These are phyloP conservation scores for Galerucella nymphaeae DNA, from an alignment of 2,888 invertebrate genomes.

Conservation along the genomic window DNA sequence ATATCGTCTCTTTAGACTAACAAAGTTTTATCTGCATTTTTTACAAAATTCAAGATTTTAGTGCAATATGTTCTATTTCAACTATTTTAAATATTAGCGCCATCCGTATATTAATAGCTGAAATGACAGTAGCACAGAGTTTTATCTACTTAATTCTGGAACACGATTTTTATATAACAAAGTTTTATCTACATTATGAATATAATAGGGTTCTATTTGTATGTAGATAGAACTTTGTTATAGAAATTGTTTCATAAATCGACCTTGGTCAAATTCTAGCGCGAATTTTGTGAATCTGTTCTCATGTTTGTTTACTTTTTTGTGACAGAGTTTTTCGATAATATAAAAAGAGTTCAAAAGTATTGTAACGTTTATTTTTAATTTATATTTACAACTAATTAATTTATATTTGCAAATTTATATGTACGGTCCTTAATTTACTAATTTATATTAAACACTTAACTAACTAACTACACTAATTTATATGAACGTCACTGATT, in stretches of 20 bases:
- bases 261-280: background rate
- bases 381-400: too few relatives aligned
- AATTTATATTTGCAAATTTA: too few relatives aligned
- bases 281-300: background rate
- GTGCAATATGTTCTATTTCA: background rate
- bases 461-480: too few relatives aligned
- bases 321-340: too few relatives aligned
- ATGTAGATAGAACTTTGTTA: constrained; percentile 3
- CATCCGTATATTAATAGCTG: constrained; percentile 11
- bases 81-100: constrained; percentile 20
- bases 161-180: constrained; percentile 1
- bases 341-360: too few relatives aligned
- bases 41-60: background rate
- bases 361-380: too few relatives aligned
- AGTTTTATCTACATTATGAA: constrained; percentile 17
- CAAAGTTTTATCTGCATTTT: background rate
- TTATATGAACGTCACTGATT: too few relatives aligned
- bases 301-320: too few relatives aligned
- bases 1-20: background rate
- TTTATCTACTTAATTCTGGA: constrained; percentile 14
- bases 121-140: constrained; percentile 9
- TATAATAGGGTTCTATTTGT: constrained; percentile 16
- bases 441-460: too few relatives aligned
- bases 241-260: background rate
- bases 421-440: too few relatives aligned